Conservation (phyloP, 2,797 vertebrate genomes). For the Micromesistius poutassou region DNA sequence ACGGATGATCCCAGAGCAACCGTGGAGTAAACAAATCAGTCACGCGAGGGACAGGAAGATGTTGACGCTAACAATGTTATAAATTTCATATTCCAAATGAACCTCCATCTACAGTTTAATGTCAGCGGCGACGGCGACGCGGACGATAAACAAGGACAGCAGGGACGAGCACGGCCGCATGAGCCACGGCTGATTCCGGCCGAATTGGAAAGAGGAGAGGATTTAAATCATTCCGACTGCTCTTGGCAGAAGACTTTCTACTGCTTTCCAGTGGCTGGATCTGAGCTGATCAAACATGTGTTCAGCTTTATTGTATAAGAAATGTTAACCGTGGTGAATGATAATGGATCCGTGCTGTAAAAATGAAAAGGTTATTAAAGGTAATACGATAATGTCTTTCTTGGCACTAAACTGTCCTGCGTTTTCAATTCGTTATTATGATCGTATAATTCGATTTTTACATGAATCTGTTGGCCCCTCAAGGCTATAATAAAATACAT, state of each 20-base stretch:
- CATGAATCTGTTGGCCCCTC: not conserved
- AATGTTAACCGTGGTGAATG: not conserved
- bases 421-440: not conserved
- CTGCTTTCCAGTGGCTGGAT: not conserved
- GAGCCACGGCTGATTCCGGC: conserved; percentile 5
- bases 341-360: too few relatives aligned
- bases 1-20: conserved; percentile 35
- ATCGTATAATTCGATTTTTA: not conserved
- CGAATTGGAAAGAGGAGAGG: not conserved
- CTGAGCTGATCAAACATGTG: not conserved
- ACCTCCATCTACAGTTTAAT: conserved; percentile 25
- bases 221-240: not conserved
- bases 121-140: not conserved
- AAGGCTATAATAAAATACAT: not conserved
- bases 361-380: not conserved
- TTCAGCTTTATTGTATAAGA: not conserved
- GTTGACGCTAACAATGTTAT: conserved; percentile 22
- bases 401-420: not conserved
- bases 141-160: not conserved
- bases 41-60: conserved; percentile 24
- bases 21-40: conserved; percentile 40
- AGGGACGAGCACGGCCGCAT: conserved; percentile 10
- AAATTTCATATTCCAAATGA: conserved; percentile 22
- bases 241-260: not conserved
- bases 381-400: not conserved